Conservation (phyloP, 2,113 vertebrate species). For the Brachyhypopomus occidentalis region DNA sequence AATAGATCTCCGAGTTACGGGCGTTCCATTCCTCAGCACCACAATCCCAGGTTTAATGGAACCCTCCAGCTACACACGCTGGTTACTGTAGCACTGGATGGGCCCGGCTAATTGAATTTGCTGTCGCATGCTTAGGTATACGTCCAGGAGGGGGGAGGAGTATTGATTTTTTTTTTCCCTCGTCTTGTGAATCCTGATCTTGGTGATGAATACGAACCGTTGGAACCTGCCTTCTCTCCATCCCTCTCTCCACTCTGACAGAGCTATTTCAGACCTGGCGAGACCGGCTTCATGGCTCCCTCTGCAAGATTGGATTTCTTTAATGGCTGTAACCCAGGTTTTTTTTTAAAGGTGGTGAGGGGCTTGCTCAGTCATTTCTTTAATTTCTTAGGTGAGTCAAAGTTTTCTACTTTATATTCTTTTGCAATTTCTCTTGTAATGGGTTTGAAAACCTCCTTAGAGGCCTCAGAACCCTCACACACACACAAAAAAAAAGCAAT, state of each 20-base stretch:
- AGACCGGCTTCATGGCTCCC: background rate
- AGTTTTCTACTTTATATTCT: too few relatives aligned
- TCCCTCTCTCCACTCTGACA: conserved; percentile 25
- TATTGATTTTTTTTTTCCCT: conserved; percentile 51
- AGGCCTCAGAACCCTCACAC: too few relatives aligned
- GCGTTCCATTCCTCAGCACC: conserved; percentile 41
- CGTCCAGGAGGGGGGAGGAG: conserved; percentile 22
- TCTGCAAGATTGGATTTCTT: background rate
- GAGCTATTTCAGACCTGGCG: conserved; percentile 10
- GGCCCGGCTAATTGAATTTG: conserved; percentile 59
- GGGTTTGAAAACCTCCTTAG: too few relatives aligned
- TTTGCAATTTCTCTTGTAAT: too few relatives aligned
- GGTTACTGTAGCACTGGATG: conserved; percentile 41
- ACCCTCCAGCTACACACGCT: conserved; percentile 51
- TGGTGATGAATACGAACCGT: conserved; percentile 44
- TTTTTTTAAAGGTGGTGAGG: background rate
- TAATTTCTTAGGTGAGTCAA: background rate
- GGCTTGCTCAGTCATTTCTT: background rate
- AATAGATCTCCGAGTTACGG: conserved; percentile 29
- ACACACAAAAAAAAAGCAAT: background rate
- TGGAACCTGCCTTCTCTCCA: conserved; percentile 17
- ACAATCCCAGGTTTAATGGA: conserved; percentile 53
- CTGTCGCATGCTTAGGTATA: conserved; percentile 49
- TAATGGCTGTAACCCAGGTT: background rate
- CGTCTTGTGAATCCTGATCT: conserved; percentile 35